These are phyloP conservation scores for Opisthocomus hoazin DNA, from an alignment of 2,113 vertebrate species.

Conservation along the genomic window DNA sequence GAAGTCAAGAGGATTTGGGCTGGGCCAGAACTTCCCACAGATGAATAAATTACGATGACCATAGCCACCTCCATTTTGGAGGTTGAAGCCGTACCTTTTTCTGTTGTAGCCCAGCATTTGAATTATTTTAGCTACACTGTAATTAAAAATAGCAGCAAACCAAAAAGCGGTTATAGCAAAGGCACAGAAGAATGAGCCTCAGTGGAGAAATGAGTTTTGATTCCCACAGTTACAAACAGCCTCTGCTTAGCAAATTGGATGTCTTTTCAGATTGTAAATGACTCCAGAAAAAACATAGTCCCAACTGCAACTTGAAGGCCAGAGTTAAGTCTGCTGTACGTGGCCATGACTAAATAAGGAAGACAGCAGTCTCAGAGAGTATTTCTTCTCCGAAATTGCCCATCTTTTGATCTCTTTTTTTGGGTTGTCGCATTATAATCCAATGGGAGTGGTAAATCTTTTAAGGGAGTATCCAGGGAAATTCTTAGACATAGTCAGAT, in stretches of 20 bases:
- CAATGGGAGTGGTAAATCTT: neutral
- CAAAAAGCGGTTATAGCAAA: slow-evolving; percentile 16
- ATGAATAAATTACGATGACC: neutral
- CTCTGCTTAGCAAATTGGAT: neutral
- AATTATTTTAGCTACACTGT: slow-evolving; percentile 9
- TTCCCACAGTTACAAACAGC: slow-evolving; percentile 16
- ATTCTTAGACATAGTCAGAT: neutral
- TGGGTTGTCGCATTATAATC: neutral
- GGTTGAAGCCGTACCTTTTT: neutral
- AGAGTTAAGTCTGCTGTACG: neutral
- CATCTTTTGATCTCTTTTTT: neutral
- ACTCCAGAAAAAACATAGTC: slow-evolving; percentile 15
- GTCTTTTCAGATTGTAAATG: neutral
- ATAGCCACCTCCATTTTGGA: neutral
- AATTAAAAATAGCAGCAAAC: slow-evolving; percentile 41
- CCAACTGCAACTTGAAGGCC: neutral
- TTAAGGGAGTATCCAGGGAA: neutral
- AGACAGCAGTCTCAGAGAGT: neutral
- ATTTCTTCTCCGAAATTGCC: neutral
- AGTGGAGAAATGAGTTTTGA: neutral
- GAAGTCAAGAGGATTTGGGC: neutral
- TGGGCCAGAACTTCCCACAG: neutral
- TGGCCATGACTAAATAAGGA: neutral
- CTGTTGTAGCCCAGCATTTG: neutral
- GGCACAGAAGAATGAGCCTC: neutral